phyloP scores from a whole-genome alignment of 2,113 vertebrate genomes.

The Egretta garzetta region DNA sequence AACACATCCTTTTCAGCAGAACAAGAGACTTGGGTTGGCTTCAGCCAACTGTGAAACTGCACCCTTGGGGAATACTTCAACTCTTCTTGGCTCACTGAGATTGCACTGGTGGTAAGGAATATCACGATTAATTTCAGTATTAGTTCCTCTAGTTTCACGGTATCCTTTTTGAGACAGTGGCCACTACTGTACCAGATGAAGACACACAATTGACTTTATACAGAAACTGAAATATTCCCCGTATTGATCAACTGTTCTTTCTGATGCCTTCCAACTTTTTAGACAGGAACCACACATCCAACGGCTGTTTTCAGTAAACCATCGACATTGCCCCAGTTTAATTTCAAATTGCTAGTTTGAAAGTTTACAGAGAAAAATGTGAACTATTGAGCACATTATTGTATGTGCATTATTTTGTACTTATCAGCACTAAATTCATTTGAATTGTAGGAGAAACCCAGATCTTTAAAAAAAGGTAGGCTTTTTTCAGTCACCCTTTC shows the following conservation, averaged over 20 bases:
- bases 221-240: not conserved
- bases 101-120: not conserved
- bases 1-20: not conserved
- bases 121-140: not conserved
- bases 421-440: not conserved
- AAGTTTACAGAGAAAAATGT: not conserved
- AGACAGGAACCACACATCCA: not conserved
- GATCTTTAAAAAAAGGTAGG: not conserved
- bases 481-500: not conserved
- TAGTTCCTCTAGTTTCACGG: not conserved
- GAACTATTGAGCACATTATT: not conserved
- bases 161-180: not conserved
- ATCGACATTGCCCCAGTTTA: not conserved
- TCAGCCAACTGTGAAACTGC: not conserved
- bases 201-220: not conserved
- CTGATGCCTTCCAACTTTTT: not conserved
- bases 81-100: not conserved
- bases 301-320: not conserved
- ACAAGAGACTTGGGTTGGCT: not conserved
- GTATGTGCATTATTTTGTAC: not conserved
- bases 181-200: not conserved
- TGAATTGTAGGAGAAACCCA: not conserved
- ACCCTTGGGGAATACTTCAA: not conserved
- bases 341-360: not conserved
- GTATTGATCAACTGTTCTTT: not conserved